Conservation (phyloP, 2,113 vertebrate genomes). For the Lanius ludovicianus region DNA sequence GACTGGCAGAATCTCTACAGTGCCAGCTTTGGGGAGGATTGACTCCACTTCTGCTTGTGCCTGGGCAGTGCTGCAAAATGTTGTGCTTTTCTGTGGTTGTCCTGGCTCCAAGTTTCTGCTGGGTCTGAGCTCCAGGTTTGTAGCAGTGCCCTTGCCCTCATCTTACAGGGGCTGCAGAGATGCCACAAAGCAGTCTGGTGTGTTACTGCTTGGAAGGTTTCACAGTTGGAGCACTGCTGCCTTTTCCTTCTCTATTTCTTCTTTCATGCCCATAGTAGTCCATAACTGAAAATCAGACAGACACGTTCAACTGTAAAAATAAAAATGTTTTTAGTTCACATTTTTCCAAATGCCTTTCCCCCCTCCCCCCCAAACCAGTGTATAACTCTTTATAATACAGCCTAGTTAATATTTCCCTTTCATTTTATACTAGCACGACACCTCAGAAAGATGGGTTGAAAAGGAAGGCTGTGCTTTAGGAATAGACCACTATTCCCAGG, state of each 20-base stretch:
- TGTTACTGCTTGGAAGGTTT: neutral
- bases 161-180: neutral
- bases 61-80: neutral
- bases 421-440: neutral
- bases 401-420: neutral
- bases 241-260: neutral
- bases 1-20: neutral
- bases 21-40: neutral
- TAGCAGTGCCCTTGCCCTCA: neutral
- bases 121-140: neutral
- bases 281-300: neutral
- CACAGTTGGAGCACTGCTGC: neutral
- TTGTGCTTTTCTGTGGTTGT: neutral
- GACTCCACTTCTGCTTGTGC: neutral
- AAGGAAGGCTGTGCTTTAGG: neutral
- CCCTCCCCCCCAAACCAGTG: rapidly evolving
- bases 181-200: neutral
- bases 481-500: slow-evolving; percentile 10
- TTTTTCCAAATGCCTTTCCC: neutral
- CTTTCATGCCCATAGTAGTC: neutral
- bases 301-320: neutral
- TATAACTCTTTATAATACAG: neutral
- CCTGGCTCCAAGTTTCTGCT: neutral
- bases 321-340: neutral
- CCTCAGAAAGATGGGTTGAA: slow-evolving; percentile 1